Base-by-base conservation (phyloP, 2,797 vertebrate genomes). In the Manis javanica region DNA sequence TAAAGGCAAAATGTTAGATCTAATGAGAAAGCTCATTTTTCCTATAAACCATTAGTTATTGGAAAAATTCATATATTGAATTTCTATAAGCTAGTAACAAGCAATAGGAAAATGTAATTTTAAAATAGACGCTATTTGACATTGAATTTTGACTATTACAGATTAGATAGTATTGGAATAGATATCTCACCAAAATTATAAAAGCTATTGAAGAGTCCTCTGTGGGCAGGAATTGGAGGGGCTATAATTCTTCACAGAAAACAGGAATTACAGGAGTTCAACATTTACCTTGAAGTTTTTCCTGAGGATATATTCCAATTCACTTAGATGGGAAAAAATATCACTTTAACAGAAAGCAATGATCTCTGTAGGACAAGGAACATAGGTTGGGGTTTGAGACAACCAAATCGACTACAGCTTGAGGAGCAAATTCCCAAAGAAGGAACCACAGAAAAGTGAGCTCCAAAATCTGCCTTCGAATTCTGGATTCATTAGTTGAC, bases 1-100 rank as follows among this genome's bases (percentile, higher is more conserved):
- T 39, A 79, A 79, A 93, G 26, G 12, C 23, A 90, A 89, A 89
- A 89, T n/a, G 59, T 81, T 79, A 72, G 24, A 90, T 57, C 37
- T 90, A 64, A 86, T 59, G 79, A 85, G 23, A 90, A 93, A 85
- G 14, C 8, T 74, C 26, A 74, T 66, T 96, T 89, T 84, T 66
- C 31, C 66, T 72, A 81, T 59, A 86, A 93, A 53, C 23, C 63
- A 79, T 21, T 57, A 86, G n/a, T 64, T 59, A 26, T 72, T 66
- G 3, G 71, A 77, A 69, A 90, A 10, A 26, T 64, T 39, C 26
- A 51, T 31, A 55, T 63, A 14, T 0, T 24, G 10, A 71, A 86
- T 72, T 79, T 10, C 37, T 57, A 71, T 61, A 74, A 75, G 74
- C 11, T 66, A 66, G 23, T 87, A 59, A 66, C 1, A 66, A 86